Conservation (phyloP, 2,888 invertebrate species). For the Sinotaia quadrata region DNA sequence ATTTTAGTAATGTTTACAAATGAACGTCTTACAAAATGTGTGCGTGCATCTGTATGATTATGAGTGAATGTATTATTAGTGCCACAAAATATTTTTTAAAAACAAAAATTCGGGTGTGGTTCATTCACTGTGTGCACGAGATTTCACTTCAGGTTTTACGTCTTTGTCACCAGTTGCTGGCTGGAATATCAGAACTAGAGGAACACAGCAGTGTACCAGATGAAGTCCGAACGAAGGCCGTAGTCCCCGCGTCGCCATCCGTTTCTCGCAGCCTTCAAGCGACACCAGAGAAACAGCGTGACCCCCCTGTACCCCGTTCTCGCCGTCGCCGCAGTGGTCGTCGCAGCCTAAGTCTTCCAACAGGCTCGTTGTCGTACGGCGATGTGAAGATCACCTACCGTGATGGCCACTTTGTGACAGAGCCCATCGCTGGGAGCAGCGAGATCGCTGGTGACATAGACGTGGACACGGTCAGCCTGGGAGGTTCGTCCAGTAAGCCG, state of each 20-base stretch:
- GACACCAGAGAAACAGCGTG: slow-evolving; percentile 21
- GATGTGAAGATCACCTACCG: slow-evolving; percentile 41
- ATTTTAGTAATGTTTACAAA: too few relatives aligned
- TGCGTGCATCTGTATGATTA: too few relatives aligned
- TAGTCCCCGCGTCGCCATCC: background rate
- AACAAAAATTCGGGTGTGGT: too few relatives aligned
- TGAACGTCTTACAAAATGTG: too few relatives aligned
- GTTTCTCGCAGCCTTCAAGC: slow-evolving; percentile 16
- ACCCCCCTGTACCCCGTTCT: background rate
- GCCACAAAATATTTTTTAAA: too few relatives aligned
- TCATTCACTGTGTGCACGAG: too few relatives aligned
- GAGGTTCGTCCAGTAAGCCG: background rate
- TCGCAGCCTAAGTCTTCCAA: slow-evolving; percentile 44
- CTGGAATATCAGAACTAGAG: slow-evolving; percentile 63
- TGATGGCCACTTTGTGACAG: slow-evolving; percentile 42
- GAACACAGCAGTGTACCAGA: slow-evolving; percentile 35
- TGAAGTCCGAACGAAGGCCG: slow-evolving; percentile 1
- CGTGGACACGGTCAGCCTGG: background rate
- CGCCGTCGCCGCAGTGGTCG: slow-evolving; percentile 24
- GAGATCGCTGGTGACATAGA: background rate
- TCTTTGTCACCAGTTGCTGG: slow-evolving; percentile 53
- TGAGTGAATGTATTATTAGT: too few relatives aligned
- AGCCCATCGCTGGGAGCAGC: slow-evolving; percentile 6
- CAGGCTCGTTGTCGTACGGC: slow-evolving; percentile 38
- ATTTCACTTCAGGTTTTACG: background rate